Evolutionary conservation across 2,888 invertebrate species (phyloP).

Genomic region (Trachelus iudaicus): DNA sequence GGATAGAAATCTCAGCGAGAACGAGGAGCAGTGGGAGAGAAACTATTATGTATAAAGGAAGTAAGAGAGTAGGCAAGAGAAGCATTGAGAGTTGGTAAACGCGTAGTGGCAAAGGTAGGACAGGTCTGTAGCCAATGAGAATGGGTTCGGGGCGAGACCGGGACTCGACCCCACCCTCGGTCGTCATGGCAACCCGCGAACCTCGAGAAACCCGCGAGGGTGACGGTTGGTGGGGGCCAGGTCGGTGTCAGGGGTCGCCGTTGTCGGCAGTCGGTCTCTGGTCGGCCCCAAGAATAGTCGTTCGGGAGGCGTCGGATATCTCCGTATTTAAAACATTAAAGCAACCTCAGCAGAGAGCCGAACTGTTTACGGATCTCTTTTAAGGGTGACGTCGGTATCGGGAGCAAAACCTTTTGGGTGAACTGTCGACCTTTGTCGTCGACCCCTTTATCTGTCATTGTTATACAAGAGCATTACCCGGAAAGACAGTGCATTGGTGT

Average conservation of each 20-base stretch:
- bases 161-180: slow-evolving; percentile 63
- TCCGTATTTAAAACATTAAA: slow-evolving; percentile 1
- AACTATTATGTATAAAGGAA: slow-evolving; percentile 24
- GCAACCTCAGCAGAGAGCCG: slow-evolving; percentile 5
- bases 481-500: background rate
- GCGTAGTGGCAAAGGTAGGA: slow-evolving; percentile 49
- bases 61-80: slow-evolving; percentile 31
- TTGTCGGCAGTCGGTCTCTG: slow-evolving; percentile 64
- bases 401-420: background rate
- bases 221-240: slow-evolving; percentile 37
- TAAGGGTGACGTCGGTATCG: slow-evolving; percentile 3
- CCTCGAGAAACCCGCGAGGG: slow-evolving; percentile 59
- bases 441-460: background rate
- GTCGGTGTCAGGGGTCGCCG: slow-evolving; percentile 65
- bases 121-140: slow-evolving; percentile 59
- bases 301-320: slow-evolving; percentile 44
- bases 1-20: slow-evolving; percentile 6
- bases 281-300: slow-evolving; percentile 63
- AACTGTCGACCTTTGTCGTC: background rate
- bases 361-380: slow-evolving; percentile 1
- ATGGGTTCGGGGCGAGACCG: slow-evolving; percentile 59
- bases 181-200: slow-evolving; percentile 61
- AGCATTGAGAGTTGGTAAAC: slow-evolving; percentile 30
- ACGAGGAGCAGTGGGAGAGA: slow-evolving; percentile 8
- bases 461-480: background rate